These are phyloP conservation scores for Phyllotreta cruciferae DNA, from an alignment of 2,888 invertebrate genomes.

Conservation along the genomic window DNA sequence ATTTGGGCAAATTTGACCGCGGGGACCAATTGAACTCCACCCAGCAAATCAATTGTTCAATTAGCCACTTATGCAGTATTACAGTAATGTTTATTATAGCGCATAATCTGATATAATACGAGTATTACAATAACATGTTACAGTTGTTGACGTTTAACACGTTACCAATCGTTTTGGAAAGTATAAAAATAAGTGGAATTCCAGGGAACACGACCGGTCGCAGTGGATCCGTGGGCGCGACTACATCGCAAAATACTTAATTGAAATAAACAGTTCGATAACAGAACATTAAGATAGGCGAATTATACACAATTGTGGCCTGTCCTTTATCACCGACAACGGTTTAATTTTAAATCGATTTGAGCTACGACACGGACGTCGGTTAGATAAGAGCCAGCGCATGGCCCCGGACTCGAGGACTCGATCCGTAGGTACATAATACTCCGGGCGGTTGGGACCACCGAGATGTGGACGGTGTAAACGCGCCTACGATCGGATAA, in stretches of 20 bases:
- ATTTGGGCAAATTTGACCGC: too few species aligned
- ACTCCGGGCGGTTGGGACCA: slow-evolving; percentile 17
- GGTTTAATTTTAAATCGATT: slow-evolving; percentile 62
- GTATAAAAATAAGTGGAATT: background rate
- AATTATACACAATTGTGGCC: slow-evolving; percentile 51
- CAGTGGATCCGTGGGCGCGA: slow-evolving; percentile 47
- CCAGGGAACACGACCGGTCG: slow-evolving; percentile 17
- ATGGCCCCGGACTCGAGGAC: slow-evolving; percentile 5
- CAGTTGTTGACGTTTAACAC: too few species aligned
- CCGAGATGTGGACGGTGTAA: slow-evolving; percentile 23
- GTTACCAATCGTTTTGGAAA: too few species aligned
- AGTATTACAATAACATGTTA: too few species aligned
- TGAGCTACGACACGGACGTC: slow-evolving; percentile 55
- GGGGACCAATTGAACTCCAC: too few species aligned
- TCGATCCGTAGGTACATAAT: background rate
- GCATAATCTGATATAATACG: too few species aligned
- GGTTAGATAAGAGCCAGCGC: slow-evolving; percentile 53
- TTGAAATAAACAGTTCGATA: slow-evolving; percentile 56
- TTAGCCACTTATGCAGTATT: too few species aligned
- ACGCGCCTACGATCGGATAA: slow-evolving; percentile 24
- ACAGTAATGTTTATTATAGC: too few species aligned
- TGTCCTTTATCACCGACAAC: slow-evolving; percentile 56
- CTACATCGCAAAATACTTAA: slow-evolving; percentile 59
- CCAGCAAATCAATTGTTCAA: too few species aligned
- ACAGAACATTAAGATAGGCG: slow-evolving; percentile 58